A percentile compares a stretch with the other conserved stretches of the same genome.
Conservation (phyloP, 2,113 vertebrate genomes). For the Gasterosteus aculeatus region DNA sequence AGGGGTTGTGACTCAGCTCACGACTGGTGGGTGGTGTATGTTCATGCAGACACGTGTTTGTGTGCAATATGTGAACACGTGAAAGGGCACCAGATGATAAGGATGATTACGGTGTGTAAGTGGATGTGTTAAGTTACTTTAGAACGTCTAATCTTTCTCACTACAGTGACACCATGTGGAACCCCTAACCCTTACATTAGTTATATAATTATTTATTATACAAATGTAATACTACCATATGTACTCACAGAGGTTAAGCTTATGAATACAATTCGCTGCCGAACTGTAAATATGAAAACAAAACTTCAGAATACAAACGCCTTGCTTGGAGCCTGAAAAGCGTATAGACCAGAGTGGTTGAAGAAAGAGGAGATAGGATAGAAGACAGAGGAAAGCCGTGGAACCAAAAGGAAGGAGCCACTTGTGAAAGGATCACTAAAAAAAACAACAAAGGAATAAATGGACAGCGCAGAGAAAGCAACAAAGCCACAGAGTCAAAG, state of each 20-base stretch:
- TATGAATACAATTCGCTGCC: conserved; percentile 27
- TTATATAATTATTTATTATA: conserved; percentile 12
- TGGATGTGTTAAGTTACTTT: conserved; percentile 7
- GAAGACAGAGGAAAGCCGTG: neutral
- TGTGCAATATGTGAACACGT: conserved; percentile 34
- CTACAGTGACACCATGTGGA: neutral
- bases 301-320: neutral
- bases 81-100: conserved; percentile 53
- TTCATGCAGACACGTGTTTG: conserved; percentile 39
- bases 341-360: conserved; percentile 7
- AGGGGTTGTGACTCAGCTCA: conserved; percentile 66
- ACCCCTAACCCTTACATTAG: neutral
- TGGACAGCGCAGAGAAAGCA: conserved; percentile 11
- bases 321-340: neutral
- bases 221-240: conserved; percentile 20
- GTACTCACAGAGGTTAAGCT: neutral
- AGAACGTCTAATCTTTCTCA: conserved; percentile 10
- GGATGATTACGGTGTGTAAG: conserved; percentile 9
- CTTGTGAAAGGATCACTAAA: conserved; percentile 11
- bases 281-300: conserved; percentile 20
- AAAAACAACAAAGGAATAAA: conserved; percentile 21
- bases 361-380: conserved; percentile 17
- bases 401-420: conserved; percentile 5
- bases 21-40: conserved; percentile 33
- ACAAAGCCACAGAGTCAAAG: conserved; percentile 11